Percentiles rank a stretch among this genome's conserved stretches.
Conservation (phyloP, 2,888 invertebrate species). For the Electrophaes corylata region DNA sequence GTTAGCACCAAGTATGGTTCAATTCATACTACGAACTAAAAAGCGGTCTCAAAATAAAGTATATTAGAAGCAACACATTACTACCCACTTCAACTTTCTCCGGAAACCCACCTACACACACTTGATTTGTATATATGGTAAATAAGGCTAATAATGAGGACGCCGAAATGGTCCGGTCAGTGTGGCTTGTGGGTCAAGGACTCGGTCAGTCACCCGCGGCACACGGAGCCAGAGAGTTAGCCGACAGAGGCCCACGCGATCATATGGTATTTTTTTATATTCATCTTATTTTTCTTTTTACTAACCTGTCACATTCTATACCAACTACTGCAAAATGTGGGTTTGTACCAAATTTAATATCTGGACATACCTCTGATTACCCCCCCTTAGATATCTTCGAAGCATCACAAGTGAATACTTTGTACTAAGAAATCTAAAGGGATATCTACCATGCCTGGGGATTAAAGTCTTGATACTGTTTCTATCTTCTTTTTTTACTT, state of each 20-base stretch:
- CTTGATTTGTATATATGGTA: slow-evolving; percentile 41
- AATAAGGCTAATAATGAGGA: slow-evolving; percentile 39
- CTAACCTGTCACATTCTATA: too few relatives aligned
- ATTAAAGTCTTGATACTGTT: too few relatives aligned
- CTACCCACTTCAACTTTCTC: slow-evolving; percentile 31
- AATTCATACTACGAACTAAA: background rate
- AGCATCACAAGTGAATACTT: too few relatives aligned
- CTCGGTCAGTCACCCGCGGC: slow-evolving; percentile 64
- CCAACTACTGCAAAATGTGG: too few relatives aligned
- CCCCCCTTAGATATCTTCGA: too few relatives aligned
- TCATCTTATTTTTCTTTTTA: too few relatives aligned
- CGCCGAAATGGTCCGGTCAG: slow-evolving; percentile 37
- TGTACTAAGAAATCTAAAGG: too few relatives aligned
- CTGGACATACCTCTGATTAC: too few relatives aligned
- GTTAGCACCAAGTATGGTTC: background rate
- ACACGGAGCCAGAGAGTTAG: slow-evolving; percentile 40
- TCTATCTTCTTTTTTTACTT: too few relatives aligned
- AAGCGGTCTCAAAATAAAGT: background rate
- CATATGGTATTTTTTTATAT: too few relatives aligned
- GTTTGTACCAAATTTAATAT: too few relatives aligned
- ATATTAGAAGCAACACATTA: slow-evolving; percentile 2
- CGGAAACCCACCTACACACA: slow-evolving; percentile 28
- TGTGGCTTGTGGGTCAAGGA: slow-evolving; percentile 67
- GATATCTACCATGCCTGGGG: too few relatives aligned
- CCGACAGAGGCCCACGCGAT: slow-evolving; percentile 13